These are phyloP conservation scores for Teleogryllus occipitalis DNA, from an alignment of 1,140 invertebrate species.

Conservation along the genomic window DNA sequence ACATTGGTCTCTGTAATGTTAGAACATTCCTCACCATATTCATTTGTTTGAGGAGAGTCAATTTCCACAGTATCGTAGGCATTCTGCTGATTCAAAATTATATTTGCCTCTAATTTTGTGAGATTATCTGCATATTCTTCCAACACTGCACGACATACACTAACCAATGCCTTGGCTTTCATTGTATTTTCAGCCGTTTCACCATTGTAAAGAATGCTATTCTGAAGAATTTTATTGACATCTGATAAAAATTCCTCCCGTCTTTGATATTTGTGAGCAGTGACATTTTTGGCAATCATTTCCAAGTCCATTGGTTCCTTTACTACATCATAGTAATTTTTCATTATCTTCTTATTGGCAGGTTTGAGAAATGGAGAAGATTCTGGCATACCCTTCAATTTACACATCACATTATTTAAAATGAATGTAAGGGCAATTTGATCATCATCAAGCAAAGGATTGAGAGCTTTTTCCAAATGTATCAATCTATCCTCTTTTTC, in stretches of 20 bases:
- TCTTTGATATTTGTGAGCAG: constrained; percentile 86
- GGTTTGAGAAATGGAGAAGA: constrained; percentile 93
- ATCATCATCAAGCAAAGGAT: constrained; percentile 94
- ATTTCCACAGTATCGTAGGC: constrained; percentile 76
- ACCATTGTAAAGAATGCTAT: constrained; percentile 88
- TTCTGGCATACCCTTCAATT: constrained; percentile 79
- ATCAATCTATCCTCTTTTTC: constrained; percentile 94
- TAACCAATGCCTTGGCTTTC: constrained; percentile 73
- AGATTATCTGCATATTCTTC: constrained; percentile 82
- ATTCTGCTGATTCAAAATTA: constrained; percentile 74
- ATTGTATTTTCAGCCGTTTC: constrained; percentile 75
- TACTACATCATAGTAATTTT: constrained; percentile 89
- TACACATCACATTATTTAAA: constrained; percentile 80
- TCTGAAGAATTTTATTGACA: constrained; percentile 77
- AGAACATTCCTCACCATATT: constrained; percentile 56
- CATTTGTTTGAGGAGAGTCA: constrained; percentile 55
- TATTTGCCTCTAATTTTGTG: constrained; percentile 73
- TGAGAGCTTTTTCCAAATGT: constrained; percentile 95
- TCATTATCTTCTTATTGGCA: constrained; percentile 81
- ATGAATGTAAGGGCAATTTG: constrained; percentile 95
- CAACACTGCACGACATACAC: constrained; percentile 62
- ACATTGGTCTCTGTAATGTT: constrained; percentile 44
- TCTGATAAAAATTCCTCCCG: constrained; percentile 81
- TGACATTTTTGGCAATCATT: constrained; percentile 76
- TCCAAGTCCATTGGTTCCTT: constrained; percentile 93